phyloP scores from a whole-genome alignment of 2,113 vertebrate species.

The Mustela nigripes region DNA sequence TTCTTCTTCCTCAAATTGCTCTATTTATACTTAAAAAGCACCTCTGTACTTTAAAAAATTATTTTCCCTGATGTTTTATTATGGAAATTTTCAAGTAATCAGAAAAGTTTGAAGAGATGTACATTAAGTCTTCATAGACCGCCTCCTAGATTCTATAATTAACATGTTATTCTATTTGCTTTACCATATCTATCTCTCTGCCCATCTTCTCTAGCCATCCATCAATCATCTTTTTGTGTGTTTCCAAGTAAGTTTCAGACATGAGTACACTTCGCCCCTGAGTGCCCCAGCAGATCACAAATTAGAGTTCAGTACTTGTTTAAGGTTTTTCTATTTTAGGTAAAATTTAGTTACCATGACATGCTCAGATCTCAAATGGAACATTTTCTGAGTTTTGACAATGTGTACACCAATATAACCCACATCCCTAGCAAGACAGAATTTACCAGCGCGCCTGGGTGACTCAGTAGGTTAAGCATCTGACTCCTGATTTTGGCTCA shows the following conservation, averaged over 20 bases:
- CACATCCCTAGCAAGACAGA: neutral
- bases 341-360: slow-evolving; percentile 21
- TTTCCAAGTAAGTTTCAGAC: slow-evolving; percentile 3
- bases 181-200: neutral
- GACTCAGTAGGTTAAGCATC: neutral
- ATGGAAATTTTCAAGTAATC: slow-evolving; percentile 24
- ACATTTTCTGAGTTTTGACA: neutral
- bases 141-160: neutral
- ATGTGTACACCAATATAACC: neutral
- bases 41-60: neutral
- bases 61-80: neutral
- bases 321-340: slow-evolving; percentile 26
- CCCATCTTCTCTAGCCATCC: neutral
- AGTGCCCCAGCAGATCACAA: neutral
- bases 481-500: neutral
- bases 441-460: neutral
- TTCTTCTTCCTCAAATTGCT: neutral
- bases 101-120: neutral
- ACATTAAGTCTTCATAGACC: neutral
- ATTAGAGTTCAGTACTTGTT: slow-evolving; percentile 43
- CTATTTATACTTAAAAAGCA: slow-evolving; percentile 10
- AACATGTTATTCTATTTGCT: neutral
- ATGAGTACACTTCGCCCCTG: neutral
- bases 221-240: neutral
- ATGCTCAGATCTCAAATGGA: neutral